Conservation (phyloP, 23 tunicate genomes). For the Aplidium turbinatum region DNA sequence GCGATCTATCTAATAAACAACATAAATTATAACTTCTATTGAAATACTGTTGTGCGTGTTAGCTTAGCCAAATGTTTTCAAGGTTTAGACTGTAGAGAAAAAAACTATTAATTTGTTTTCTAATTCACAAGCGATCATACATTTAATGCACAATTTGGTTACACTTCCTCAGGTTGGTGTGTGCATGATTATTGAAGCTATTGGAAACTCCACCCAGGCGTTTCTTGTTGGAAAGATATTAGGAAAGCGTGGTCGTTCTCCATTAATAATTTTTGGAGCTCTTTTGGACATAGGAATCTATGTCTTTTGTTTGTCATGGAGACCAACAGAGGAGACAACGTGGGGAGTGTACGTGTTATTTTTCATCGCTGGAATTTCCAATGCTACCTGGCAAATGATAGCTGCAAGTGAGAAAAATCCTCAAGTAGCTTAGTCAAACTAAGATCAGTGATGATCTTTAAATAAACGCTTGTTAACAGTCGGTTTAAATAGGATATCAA, state of each 20-base stretch:
- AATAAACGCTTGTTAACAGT: too few relatives aligned
- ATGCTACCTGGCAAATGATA: not conserved
- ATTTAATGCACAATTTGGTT: too few relatives aligned
- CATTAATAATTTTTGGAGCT: slow-evolving; percentile 1
- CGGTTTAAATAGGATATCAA: too few relatives aligned
- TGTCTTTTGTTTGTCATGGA: slow-evolving; percentile 45
- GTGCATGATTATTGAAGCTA: slow-evolving; percentile 27
- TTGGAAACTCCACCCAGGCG: not conserved
- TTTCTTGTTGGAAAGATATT: slow-evolving; percentile 14
- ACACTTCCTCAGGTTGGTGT: slow-evolving; percentile 67
- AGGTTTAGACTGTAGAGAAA: too few relatives aligned
- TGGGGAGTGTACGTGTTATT: slow-evolving; percentile 38
- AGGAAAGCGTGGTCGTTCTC: slow-evolving; percentile 21
- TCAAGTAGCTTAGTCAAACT: too few relatives aligned
- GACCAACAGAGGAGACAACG: slow-evolving; percentile 34
- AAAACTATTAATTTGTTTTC: too few relatives aligned
- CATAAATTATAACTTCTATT: too few relatives aligned
- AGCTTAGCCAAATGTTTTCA: too few relatives aligned
- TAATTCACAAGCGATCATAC: too few relatives aligned
- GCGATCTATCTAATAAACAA: too few relatives aligned
- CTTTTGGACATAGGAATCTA: slow-evolving; percentile 29
- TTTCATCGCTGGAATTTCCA: slow-evolving; percentile 27
- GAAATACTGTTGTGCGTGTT: too few relatives aligned
- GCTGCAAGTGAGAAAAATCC: slow-evolving; percentile 20
- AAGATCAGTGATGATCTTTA: too few relatives aligned